Conservation (phyloP, 2,797 vertebrate genomes). For the Cossypha heuglini region DNA sequence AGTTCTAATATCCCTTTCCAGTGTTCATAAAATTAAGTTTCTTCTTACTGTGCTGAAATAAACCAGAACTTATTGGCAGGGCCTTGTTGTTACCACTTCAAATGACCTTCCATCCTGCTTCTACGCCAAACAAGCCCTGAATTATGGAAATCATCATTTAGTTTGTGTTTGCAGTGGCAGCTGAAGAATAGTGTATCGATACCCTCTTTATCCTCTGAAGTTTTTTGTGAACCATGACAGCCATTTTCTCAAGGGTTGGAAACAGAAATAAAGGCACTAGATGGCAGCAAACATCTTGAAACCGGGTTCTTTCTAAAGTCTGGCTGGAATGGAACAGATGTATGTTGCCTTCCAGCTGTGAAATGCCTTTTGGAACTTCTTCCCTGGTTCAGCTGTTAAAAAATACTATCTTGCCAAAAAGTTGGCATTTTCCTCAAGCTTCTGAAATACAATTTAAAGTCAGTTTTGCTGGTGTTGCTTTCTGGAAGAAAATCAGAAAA, state of each 20-base stretch:
- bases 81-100: not conserved
- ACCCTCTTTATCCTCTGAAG: not conserved
- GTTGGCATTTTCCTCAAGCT: not conserved
- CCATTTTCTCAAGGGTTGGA: not conserved
- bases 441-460: not conserved
- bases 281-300: conserved; percentile 74
- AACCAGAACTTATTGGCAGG: not conserved
- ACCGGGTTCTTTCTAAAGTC: not conserved
- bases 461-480: not conserved
- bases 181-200: not conserved
- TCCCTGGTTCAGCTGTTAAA: not conserved
- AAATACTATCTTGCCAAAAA: not conserved
- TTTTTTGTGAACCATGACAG: rapidly evolving
- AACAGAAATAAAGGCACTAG: conserved; percentile 49
- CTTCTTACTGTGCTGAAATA: not conserved
- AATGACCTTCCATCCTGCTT: not conserved
- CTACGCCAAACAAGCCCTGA: not conserved
- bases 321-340: rapidly evolving
- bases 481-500: not conserved
- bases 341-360: not conserved
- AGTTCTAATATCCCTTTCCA: not conserved
- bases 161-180: not conserved
- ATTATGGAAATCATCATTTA: not conserved
- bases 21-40: not conserved
- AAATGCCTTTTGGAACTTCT: not conserved